Conservation (phyloP, 2,113 vertebrate species). For the Micronycteris hirsuta region DNA sequence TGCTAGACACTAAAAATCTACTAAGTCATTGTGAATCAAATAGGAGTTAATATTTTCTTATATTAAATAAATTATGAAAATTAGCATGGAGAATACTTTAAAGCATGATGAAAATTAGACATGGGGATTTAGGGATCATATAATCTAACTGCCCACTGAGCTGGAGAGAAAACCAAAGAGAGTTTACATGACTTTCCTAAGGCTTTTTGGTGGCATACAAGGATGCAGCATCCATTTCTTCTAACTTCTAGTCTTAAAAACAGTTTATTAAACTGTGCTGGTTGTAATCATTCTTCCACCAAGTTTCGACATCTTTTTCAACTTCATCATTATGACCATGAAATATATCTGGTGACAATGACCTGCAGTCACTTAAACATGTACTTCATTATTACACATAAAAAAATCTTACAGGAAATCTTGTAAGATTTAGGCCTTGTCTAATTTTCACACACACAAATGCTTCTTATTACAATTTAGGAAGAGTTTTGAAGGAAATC, state of each 20-base stretch:
- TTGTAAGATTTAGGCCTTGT: not conserved
- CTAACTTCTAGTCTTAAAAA: not conserved
- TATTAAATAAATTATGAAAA: constrained; percentile 6
- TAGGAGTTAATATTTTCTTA: not conserved
- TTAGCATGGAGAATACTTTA: not conserved
- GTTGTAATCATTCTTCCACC: not conserved
- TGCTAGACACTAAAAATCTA: not conserved
- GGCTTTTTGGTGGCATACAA: not conserved
- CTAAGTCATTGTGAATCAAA: not conserved
- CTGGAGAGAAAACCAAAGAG: too few species aligned
- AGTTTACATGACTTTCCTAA: not conserved
- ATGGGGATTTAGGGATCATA: not conserved
- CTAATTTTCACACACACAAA: not conserved
- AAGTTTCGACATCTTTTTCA: not conserved
- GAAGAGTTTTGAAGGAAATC: not conserved
- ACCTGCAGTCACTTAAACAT: not conserved
- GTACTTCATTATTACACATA: not conserved
- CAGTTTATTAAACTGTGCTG: not conserved
- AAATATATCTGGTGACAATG: not conserved
- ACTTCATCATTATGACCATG: not conserved
- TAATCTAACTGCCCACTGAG: not conserved
- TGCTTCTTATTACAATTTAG: not conserved
- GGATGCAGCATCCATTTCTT: not conserved
- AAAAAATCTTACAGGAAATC: not conserved
- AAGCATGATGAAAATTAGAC: constrained; percentile 1